Evolutionary conservation across 2,113 vertebrate genomes (phyloP).

Genomic region (Delphinapterus leucas): DNA sequence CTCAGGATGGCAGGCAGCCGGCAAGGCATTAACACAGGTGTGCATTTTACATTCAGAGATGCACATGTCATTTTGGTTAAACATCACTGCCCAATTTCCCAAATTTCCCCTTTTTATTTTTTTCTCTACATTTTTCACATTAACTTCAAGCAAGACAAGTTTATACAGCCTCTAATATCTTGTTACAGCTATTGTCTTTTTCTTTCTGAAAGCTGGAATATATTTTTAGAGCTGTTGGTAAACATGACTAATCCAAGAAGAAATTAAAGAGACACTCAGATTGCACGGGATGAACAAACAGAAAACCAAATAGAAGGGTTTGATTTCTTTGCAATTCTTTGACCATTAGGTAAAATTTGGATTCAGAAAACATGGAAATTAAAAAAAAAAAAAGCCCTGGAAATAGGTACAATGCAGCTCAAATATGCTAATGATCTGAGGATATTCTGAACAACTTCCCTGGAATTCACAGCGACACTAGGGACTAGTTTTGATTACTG

Average conservation of each 20-base stretch:
- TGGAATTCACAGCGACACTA: neutral
- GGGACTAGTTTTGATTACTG: neutral
- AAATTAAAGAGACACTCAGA: constrained; percentile 73
- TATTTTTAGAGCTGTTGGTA: constrained; percentile 60
- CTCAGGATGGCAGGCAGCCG: constrained; percentile 54
- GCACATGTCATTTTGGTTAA: constrained; percentile 50
- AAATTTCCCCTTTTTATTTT: constrained; percentile 64
- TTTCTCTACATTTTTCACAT: constrained; percentile 63
- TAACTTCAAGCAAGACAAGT: constrained; percentile 63
- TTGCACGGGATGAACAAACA: constrained; percentile 64
- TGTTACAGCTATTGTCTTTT: constrained; percentile 62
- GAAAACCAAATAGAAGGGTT: constrained; percentile 29
- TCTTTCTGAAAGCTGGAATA: constrained; percentile 45
- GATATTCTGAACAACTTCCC: neutral
- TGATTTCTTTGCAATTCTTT: neutral
- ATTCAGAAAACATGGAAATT: neutral
- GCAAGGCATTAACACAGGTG: neutral
- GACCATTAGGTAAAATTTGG: neutral
- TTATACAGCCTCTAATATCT: constrained; percentile 63
- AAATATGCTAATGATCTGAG: neutral
- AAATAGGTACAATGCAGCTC: neutral
- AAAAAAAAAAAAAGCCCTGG: neutral
- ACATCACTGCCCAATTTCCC: constrained; percentile 64
- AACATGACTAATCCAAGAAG: constrained; percentile 63
- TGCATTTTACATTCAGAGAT: constrained; percentile 52